Base-by-base conservation (phyloP, 2,797 vertebrate species). In the Loris lydekkerianus region DNA sequence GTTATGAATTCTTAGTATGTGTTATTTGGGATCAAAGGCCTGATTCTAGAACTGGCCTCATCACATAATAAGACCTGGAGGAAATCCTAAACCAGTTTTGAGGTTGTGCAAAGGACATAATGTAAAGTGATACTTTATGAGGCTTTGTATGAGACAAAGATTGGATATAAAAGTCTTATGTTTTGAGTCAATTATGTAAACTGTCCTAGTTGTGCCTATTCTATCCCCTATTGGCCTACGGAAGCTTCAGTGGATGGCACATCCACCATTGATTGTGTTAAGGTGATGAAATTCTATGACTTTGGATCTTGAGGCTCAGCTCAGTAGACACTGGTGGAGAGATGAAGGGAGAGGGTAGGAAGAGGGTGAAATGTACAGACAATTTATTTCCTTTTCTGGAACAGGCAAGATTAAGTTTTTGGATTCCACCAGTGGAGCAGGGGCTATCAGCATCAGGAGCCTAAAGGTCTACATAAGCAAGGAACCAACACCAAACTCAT, bases 11-110 rank as follows among this genome's bases (percentile, higher is more conserved):
- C n/a, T 14, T 76, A 29, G 13, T 46, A 73, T 37, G 18, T 25
- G 81, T 93, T 86, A 77, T 76, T 69, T 92, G 72, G n/a, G 76
- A 56, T 92, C 43, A 60, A 78, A 90, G 72, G 3, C 20, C 69
- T 63, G 21, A 84, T 76, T 91, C 43, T 61, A 91, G 61, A 92
- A 31, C 67, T 63, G n/a, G 27, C 14, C 95, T 2, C 3, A 3
- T 75, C 27, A 65, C 1, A 56, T 67, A 67, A 25, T 34, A 77
- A 0, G 31, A 78, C 78, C 23, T 70, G 11, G 10, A 43, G 37
- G 49, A 91, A 92, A 86, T 61, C 25, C 53, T 78, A 86, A 69
- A 86, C 20, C 43, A 70, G 29, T 72, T 92, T 67, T 27, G 23
- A 89, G 56, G 37, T 37, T 93, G 60, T 75, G 31, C 25, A 82